Base-by-base conservation (phyloP, 2,888 invertebrate species). In the Entomobrya proxima region DNA sequence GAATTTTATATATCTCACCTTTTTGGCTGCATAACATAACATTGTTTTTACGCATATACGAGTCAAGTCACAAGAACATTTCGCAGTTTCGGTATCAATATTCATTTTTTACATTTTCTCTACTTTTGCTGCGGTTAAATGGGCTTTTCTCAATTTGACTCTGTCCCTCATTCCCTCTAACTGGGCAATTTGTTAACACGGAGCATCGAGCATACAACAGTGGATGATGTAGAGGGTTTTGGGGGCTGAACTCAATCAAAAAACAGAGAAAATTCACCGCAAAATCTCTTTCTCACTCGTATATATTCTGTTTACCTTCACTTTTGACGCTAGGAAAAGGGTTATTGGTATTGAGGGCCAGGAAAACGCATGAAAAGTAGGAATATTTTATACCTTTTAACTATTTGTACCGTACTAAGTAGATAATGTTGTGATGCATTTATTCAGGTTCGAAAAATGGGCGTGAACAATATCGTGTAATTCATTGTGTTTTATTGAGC, bases 221-320 rank as follows among this genome's bases (percentile, higher is more conserved):
- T 6, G 6, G 15, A 81, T 80, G 80, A 69, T 52, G 30, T 35
- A 64, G 75, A n/a, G n/a, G 77, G 67, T 67, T 76, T 85, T 86
- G 50, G 86, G 88, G 89, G 89, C 79, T 78, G 88, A 86, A 88
- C 88, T 87, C 87, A 89, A 89, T 88, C 89, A 88, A 78, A 82
- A 35, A 84, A 82, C 52, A 58, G 79, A 44, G 27, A 74, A 88
- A 89, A 88, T 88, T 88, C 89, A 88, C 88, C 86, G 88, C 88
- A 87, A 87, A 84, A 82, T 77, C 47, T 75, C 21, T 44, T 32
- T 76, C 50, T 47, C 72, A 58, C 35, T 81, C 52, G 27, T 30
- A 27, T n/a, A 24, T 7, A 11, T 40, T 79, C 24, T 27, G 18
- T 64, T 24, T 1, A 55, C 18, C 30, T 67, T 67, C 61, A 27